A percentile compares a stretch with the other conserved stretches of the same genome.
phyloP scores from a whole-genome alignment of 2,113 vertebrate species.

The Nothocercus nigrocapillus region DNA sequence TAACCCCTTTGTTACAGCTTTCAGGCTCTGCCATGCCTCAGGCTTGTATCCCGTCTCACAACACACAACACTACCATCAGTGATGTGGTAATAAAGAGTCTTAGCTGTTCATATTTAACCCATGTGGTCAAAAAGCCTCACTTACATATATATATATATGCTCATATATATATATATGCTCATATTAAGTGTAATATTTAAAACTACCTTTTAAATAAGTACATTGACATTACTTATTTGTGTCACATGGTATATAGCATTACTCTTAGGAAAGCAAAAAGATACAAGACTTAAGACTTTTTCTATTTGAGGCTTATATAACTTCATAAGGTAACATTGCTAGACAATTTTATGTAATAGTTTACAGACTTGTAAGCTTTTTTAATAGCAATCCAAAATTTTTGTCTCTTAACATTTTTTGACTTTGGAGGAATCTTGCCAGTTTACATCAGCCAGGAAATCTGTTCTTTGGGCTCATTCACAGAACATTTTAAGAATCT shows the following conservation, averaged over 20 bases:
- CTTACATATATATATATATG: neutral
- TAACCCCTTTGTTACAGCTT: neutral
- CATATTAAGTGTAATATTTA: neutral
- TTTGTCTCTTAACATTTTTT: constrained; percentile 18
- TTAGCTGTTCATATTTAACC: neutral
- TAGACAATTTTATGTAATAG: neutral
- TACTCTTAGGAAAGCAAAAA: neutral
- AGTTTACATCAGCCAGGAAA: constrained; percentile 44
- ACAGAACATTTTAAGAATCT: constrained; percentile 43
- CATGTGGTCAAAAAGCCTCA: neutral
- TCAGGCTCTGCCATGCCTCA: neutral
- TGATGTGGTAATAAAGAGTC: neutral
- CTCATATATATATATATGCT: neutral
- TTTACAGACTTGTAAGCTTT: constrained; percentile 11
- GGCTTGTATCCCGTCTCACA: neutral
- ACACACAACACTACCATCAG: neutral
- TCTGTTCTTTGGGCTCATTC: constrained; percentile 47
- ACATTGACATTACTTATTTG: neutral
- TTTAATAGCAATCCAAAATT: neutral
- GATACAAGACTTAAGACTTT: neutral
- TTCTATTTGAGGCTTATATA: neutral
- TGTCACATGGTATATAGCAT: neutral
- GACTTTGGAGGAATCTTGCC: constrained; percentile 6
- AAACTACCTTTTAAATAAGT: neutral
- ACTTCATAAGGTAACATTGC: neutral